Percentiles rank a stretch among this genome's conserved stretches.
phyloP scores from a whole-genome alignment of 1,140 invertebrate genomes.

The Anastatus disparis region DNA sequence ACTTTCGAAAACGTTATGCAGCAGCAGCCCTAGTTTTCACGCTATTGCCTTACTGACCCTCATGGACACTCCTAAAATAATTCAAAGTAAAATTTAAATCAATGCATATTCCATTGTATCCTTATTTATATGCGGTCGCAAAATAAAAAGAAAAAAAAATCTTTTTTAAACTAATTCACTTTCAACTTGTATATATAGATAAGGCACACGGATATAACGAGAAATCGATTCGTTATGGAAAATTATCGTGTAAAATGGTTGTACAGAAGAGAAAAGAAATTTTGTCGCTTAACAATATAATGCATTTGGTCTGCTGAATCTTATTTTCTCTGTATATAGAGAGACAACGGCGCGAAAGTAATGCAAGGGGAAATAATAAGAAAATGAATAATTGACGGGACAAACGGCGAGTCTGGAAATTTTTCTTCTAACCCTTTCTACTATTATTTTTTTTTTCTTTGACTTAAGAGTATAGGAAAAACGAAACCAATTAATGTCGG shows the following conservation, averaged over 20 bases:
- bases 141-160: no score
- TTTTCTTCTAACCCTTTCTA: not conserved
- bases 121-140: no score
- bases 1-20: constrained; percentile 25
- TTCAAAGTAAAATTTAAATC: constrained; percentile 18
- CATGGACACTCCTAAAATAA: constrained; percentile 21
- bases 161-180: no score
- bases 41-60: not conserved
- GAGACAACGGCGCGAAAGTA: not conserved
- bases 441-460: no score
- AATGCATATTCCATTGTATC: constrained; percentile 25
- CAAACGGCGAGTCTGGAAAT: not conserved
- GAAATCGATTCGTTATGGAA: not conserved
- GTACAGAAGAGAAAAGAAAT: not conserved
- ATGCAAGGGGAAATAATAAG: constrained; percentile 1
- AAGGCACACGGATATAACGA: not conserved
- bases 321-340: not conserved
- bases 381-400: constrained; percentile 30
- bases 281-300: no score
- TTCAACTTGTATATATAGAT: constrained; percentile 9
- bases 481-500: constrained; percentile 23
- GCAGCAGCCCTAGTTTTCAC: constrained; percentile 20
- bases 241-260: not conserved
- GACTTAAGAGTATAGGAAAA: no score
- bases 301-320: constrained; percentile 26